phyloP scores from a whole-genome alignment of 2,797 vertebrate genomes.

The Nasua narica region DNA sequence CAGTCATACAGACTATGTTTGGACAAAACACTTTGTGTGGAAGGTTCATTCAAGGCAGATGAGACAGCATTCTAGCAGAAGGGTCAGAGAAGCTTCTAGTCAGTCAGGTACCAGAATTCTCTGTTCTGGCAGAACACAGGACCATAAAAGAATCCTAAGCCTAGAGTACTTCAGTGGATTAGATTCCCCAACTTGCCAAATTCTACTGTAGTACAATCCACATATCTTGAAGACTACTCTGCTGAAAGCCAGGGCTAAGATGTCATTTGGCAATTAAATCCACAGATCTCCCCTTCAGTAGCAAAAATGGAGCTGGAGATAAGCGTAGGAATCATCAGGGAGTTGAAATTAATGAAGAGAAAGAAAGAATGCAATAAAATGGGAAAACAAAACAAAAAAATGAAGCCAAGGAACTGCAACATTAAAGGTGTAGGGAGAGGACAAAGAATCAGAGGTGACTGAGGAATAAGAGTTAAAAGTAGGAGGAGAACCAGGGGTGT shows the following conservation, averaged over 20 bases:
- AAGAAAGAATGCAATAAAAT: neutral
- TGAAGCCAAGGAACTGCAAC: neutral
- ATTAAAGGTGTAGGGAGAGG: neutral
- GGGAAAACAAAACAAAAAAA: neutral
- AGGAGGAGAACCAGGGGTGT: neutral
- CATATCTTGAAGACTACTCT: neutral
- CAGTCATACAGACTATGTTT: neutral
- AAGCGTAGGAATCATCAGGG: neutral
- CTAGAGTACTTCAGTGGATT: neutral
- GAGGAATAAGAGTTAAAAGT: neutral
- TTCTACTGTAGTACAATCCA: neutral
- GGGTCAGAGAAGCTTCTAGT: neutral
- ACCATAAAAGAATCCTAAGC: neutral
- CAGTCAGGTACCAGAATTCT: neutral
- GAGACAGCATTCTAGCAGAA: neutral
- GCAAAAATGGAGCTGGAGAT: neutral
- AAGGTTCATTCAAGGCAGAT: neutral
- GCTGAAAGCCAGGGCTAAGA: constrained; percentile 18
- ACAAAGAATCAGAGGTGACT: neutral
- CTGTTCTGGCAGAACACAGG: neutral
- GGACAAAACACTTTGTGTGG: neutral
- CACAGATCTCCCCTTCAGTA: neutral
- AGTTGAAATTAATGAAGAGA: neutral
- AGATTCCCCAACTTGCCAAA: neutral
- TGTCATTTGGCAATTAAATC: neutral